Evolutionary conservation across 2,797 vertebrate genomes (phyloP).

Genomic region (Gobionotothen gibberifrons): DNA sequence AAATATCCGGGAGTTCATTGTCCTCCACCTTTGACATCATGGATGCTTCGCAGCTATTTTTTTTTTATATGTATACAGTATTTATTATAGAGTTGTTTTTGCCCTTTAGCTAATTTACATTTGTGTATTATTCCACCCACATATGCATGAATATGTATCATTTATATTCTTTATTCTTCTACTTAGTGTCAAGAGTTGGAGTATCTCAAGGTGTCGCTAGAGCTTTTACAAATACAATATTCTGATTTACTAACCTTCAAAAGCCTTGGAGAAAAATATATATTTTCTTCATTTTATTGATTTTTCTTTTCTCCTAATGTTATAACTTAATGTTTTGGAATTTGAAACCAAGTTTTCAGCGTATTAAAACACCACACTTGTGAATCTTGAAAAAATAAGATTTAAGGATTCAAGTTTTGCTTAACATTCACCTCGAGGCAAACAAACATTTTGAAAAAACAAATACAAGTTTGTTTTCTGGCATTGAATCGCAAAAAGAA

Average conservation of each 20-base stretch:
- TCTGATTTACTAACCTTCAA: constrained; percentile 16
- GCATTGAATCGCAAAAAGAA: constrained; percentile 17
- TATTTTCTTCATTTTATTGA: too few species aligned
- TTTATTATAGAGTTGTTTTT: constrained; percentile 59
- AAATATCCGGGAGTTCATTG: constrained; percentile 28
- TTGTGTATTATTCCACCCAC: constrained; percentile 71
- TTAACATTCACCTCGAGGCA: not conserved
- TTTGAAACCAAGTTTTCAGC: not conserved
- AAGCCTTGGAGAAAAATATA: not conserved
- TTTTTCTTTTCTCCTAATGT: too few species aligned
- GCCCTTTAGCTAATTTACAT: constrained; percentile 65
- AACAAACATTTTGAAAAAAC: not conserved
- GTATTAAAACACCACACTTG: not conserved
- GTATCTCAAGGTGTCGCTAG: constrained; percentile 18
- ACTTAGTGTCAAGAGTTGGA: constrained; percentile 44
- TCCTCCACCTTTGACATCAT: constrained; percentile 61
- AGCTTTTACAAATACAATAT: constrained; percentile 12
- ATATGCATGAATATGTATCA: constrained; percentile 71
- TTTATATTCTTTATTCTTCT: constrained; percentile 33
- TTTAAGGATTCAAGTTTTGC: not conserved
- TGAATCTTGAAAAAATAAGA: not conserved
- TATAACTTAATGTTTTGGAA: not conserved
- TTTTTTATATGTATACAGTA: constrained; percentile 43
- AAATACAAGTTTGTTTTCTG: not conserved
- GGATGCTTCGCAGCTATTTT: constrained; percentile 21